phyloP scores from a whole-genome alignment of 2,888 invertebrate genomes.

The Diarsia brunnea region DNA sequence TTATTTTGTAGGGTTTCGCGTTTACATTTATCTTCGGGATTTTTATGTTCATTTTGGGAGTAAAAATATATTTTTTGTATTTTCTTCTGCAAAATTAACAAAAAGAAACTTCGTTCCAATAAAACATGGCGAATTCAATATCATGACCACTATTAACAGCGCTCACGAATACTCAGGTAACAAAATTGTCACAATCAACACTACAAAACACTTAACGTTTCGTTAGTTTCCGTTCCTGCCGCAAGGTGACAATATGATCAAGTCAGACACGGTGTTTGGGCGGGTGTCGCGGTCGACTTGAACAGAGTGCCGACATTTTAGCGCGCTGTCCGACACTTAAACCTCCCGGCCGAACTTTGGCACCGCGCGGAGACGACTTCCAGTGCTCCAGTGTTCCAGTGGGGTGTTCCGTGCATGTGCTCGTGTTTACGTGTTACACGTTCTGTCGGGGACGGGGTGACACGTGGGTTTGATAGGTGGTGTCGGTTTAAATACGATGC shows the following conservation, averaged over 20 bases:
- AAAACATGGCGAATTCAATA: not conserved
- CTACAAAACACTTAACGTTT: not conserved
- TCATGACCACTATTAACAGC: not conserved
- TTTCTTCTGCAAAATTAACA: too few species aligned
- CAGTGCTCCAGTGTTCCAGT: not conserved
- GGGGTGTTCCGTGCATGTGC: not conserved
- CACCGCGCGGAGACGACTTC: conserved; percentile 37
- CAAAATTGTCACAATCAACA: conserved; percentile 7
- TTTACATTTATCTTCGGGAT: too few species aligned
- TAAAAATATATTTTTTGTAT: too few species aligned
- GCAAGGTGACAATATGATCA: conserved; percentile 40
- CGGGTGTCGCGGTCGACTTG: conserved; percentile 23
- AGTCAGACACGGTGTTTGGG: conserved; percentile 32
- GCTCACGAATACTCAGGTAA: not conserved
- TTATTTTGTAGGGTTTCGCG: too few species aligned
- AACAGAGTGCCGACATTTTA: conserved; percentile 46
- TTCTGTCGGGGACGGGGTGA: not conserved
- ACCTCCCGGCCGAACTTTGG: conserved; percentile 21
- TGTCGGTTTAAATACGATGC: not conserved
- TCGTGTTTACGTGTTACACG: conserved; percentile 3
- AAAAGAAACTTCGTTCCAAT: too few species aligned
- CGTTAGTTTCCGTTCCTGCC: not conserved
- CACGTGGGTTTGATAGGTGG: not conserved
- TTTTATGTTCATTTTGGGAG: not conserved
- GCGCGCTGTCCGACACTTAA: conserved; percentile 41